Conservation (phyloP, 2,113 vertebrate species). For the Hippopotamus amphibius region DNA sequence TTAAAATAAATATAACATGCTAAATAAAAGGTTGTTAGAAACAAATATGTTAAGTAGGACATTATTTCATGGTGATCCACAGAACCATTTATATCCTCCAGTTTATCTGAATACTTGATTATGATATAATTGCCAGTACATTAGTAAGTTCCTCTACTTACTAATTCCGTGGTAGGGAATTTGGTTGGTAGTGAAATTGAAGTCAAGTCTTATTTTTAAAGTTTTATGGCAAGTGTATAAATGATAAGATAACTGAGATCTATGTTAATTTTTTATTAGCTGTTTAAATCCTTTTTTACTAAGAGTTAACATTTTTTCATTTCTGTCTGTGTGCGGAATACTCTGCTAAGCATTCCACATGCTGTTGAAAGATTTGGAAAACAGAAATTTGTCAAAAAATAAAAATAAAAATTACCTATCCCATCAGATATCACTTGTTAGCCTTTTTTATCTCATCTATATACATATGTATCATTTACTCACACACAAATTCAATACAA, state of each 20-base stretch:
- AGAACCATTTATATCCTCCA: not conserved
- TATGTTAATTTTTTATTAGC: not conserved
- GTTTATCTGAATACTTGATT: not conserved
- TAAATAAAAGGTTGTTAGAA: slow-evolving; percentile 33
- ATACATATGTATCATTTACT: not conserved
- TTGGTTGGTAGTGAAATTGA: slow-evolving; percentile 37
- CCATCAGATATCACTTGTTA: not conserved
- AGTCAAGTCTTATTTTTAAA: not conserved
- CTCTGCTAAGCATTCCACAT: not conserved
- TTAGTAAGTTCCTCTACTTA: slow-evolving; percentile 16
- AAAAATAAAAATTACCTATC: not conserved
- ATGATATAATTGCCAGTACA: not conserved
- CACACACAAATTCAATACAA: not conserved
- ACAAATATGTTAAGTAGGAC: not conserved
- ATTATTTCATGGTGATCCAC: not conserved
- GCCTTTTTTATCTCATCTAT: not conserved
- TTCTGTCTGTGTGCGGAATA: not conserved
- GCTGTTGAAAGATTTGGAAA: slow-evolving; percentile 7
- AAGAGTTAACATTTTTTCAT: slow-evolving; percentile 5
- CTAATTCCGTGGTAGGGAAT: not conserved
- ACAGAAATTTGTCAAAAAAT: slow-evolving; percentile 28
- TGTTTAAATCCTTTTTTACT: not conserved
- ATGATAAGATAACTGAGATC: not conserved
- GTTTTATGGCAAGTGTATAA: not conserved
- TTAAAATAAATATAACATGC: not conserved